Percentiles rank a stretch among this genome's conserved stretches.
Conservation (phyloP, 2,113 vertebrate species). For the Aegotheles bennettii region DNA sequence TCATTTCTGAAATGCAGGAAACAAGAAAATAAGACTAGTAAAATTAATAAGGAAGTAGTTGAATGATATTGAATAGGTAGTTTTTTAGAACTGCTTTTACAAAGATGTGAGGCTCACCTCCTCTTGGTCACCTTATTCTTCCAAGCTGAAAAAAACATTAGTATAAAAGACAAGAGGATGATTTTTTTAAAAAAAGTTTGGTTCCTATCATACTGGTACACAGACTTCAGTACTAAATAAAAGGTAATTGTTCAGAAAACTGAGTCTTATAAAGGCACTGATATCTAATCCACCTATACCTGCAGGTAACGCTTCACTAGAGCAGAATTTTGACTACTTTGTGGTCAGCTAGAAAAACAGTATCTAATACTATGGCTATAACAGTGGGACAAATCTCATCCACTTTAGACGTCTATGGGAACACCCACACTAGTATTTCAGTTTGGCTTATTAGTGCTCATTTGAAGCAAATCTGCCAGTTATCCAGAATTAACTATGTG, state of each 20-base stretch:
- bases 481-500: background rate
- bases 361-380: background rate
- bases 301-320: background rate
- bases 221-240: background rate
- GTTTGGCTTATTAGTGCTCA: background rate
- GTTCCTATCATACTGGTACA: background rate
- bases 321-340: background rate
- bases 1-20: background rate
- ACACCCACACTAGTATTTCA: background rate
- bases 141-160: background rate
- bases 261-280: background rate
- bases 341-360: background rate
- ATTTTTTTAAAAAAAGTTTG: background rate
- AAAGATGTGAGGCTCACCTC: background rate
- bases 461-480: background rate
- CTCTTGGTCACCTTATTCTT: background rate
- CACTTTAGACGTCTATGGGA: background rate
- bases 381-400: background rate
- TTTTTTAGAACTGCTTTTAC: background rate
- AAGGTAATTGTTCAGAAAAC: background rate
- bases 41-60: background rate
- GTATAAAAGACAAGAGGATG: background rate
- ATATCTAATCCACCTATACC: background rate
- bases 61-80: background rate
- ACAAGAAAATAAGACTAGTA: background rate